A percentile compares a stretch with the other conserved stretches of the same genome.
Conservation (phyloP, 2,797 vertebrate genomes). For the Bradypus variegatus region DNA sequence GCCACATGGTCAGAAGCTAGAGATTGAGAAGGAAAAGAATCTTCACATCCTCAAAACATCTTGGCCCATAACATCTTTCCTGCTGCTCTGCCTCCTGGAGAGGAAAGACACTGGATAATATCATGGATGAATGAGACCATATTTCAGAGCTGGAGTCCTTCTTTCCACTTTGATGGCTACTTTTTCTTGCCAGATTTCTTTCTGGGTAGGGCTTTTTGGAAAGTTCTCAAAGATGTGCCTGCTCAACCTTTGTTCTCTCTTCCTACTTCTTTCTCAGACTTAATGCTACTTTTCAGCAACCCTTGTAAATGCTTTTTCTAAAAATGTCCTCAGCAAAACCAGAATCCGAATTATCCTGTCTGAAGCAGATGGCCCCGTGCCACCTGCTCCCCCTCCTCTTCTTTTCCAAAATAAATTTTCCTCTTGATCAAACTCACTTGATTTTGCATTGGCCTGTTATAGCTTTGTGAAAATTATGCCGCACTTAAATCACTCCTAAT, state of each 20-base stretch:
- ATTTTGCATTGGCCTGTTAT: slow-evolving; percentile 49
- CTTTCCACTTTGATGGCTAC: background rate
- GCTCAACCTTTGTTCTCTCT: slow-evolving; percentile 18
- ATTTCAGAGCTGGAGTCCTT: background rate
- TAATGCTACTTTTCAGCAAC: slow-evolving; percentile 49
- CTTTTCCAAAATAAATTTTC: slow-evolving; percentile 52
- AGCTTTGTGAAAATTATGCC: slow-evolving; percentile 32
- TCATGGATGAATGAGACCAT: background rate
- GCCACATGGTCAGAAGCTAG: background rate
- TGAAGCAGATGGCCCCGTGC: slow-evolving; percentile 55
- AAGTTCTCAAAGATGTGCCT: background rate
- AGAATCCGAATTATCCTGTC: slow-evolving; percentile 54
- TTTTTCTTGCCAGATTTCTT: background rate
- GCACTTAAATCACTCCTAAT: slow-evolving; percentile 59
- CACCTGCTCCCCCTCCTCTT: slow-evolving; percentile 18
- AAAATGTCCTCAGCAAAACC: slow-evolving; percentile 46
- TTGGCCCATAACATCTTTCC: background rate
- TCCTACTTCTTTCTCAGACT: slow-evolving; percentile 34
- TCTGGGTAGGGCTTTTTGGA: background rate
- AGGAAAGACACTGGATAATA: background rate
- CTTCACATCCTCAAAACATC: background rate
- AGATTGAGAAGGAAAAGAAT: slow-evolving; percentile 15
- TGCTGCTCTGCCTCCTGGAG: background rate
- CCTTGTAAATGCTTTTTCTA: slow-evolving; percentile 47
- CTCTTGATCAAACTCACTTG: slow-evolving; percentile 58